phyloP scores from a whole-genome alignment of 2,797 vertebrate species.

The Sciurus vulgaris region DNA sequence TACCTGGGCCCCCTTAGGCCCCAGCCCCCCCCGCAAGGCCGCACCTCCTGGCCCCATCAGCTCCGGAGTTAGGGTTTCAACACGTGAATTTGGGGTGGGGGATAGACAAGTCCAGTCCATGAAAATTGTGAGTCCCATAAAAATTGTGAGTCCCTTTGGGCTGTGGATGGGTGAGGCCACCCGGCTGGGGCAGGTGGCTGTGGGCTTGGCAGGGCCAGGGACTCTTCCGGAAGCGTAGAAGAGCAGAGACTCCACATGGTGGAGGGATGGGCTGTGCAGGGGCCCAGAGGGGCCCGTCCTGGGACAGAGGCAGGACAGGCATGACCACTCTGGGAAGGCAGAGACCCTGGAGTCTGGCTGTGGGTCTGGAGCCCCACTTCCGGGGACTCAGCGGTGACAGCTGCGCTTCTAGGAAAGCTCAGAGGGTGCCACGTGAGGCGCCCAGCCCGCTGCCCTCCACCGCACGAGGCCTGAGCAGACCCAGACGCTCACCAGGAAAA shows the following conservation, averaged over 20 bases:
- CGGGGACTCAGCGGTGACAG: neutral
- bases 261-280: neutral
- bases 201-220: neutral
- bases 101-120: fast-evolving
- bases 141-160: neutral
- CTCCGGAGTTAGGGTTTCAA: too few species aligned
- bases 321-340: fast-evolving
- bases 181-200: fast-evolving
- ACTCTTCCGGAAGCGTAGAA: neutral
- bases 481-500: slow-evolving; percentile 68
- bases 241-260: fast-evolving
- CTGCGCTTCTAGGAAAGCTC: neutral
- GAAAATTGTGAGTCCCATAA: too few species aligned
- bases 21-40: too few species aligned
- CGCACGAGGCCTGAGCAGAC: slow-evolving; percentile 58
- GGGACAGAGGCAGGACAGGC: fast-evolving
- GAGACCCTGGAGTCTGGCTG: neutral
- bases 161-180: fast-evolving
- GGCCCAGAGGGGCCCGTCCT: neutral
- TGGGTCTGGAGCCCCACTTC: too few species aligned
- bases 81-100: neutral
- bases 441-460: slow-evolving; percentile 23
- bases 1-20: neutral
- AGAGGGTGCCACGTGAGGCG: neutral
- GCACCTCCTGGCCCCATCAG: neutral